Evolutionary conservation across 1,140 invertebrate genomes (phyloP).

Genomic region (Euglossa dilemma): DNA sequence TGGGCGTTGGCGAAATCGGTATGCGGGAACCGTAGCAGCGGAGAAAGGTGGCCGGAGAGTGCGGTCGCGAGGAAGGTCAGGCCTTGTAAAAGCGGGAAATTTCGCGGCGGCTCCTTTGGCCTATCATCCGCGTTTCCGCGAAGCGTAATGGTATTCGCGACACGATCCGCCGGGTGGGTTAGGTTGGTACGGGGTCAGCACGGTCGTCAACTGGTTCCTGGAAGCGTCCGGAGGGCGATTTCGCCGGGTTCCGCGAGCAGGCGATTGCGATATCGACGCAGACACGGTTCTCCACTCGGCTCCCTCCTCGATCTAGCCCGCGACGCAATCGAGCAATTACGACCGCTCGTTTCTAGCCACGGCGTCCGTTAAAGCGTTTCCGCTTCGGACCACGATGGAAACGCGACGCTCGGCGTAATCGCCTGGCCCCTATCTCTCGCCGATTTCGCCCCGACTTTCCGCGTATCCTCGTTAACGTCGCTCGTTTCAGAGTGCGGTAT

Average conservation of each 20-base stretch:
- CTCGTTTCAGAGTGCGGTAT: background rate
- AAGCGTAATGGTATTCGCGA: constrained; percentile 31
- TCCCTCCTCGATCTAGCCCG: constrained; percentile 8
- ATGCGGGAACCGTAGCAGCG: constrained; percentile 18
- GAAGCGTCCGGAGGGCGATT: constrained; percentile 12
- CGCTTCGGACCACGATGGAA: constrained; percentile 4
- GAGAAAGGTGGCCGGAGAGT: constrained; percentile 23
- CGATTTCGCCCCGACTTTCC: background rate
- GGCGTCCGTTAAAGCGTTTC: constrained; percentile 47
- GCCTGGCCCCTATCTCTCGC: constrained; percentile 10
- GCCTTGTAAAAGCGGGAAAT: constrained; percentile 13
- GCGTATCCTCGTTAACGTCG: constrained; percentile 1
- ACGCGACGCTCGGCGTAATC: constrained; percentile 7
- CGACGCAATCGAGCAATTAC: constrained; percentile 47
- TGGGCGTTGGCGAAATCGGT: constrained; percentile 42
- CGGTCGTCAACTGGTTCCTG: constrained; percentile 24
- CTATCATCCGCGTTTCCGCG: constrained; percentile 11
- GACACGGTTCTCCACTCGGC: constrained; percentile 61
- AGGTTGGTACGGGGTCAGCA: background rate
- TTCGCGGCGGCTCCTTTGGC: constrained; percentile 3
- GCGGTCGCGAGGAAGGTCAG: background rate
- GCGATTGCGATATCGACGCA: constrained; percentile 49
- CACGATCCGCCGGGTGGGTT: constrained; percentile 14
- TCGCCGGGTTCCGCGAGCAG: constrained; percentile 22
- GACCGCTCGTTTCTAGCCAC: constrained; percentile 35